Base-by-base conservation (phyloP, 2,888 invertebrate species). In the Metalampra italica region DNA sequence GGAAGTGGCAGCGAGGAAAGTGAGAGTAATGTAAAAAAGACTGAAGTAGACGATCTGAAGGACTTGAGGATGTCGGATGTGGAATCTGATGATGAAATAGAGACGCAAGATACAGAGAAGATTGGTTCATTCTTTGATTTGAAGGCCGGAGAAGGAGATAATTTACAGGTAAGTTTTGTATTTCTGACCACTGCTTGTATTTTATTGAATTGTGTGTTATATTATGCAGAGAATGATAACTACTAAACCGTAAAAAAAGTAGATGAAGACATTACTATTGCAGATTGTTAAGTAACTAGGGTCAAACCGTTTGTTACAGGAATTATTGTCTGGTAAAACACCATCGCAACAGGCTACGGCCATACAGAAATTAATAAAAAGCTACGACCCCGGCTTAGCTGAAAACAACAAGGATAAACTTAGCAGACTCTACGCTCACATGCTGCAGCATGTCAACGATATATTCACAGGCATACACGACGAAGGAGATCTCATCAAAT, bases 281-380 rank as follows among this genome's bases (percentile, higher is more conserved):
- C n/a, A n/a, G n/a, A n/a, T n/a, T n/a, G n/a, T n/a, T n/a, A n/a
- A n/a, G n/a, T n/a, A n/a, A n/a, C n/a, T n/a, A n/a, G n/a, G n/a
- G n/a, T n/a, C n/a, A n/a, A n/a, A n/a, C n/a, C n/a, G n/a, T n/a
- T 49, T 1, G 54, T 81, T 78, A 13, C 75, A 92, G 72, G 83
- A 91, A 60, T 69, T 94, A 47, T 74, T 97, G 13, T 71, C 85
- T 43, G 89, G 91, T 37, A 92, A 93, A 61, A 85, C 92, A 8
- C 84, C 92, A 1, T 82, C 91, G 11, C 92, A 95, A 64, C 94
- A 96, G 65, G 84, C 92, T 0, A 85, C 92, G 9, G 93, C 96
- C 9, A 71, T 98, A 43, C 94, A 95, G 66, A 92, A 96, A 64
- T 92, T 98, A 58, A 94, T 97, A 13, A 97, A 97, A 82, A 96